Percentiles rank a stretch among this genome's conserved stretches.
Evolutionary conservation across 2,888 invertebrate genomes (phyloP).

Genomic region (Abrostola triplasia): DNA sequence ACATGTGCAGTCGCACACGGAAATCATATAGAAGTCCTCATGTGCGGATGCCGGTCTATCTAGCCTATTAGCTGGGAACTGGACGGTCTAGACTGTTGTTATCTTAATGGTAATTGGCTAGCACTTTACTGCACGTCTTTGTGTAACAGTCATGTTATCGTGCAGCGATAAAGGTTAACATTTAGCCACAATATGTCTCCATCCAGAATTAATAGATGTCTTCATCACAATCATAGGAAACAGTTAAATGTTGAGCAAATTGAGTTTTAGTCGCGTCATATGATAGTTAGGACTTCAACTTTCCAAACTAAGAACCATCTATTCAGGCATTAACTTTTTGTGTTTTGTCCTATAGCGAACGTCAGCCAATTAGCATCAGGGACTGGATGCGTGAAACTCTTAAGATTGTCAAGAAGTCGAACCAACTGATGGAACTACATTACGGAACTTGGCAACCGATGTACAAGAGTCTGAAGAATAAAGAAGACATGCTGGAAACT

Average conservation of each 20-base stretch:
- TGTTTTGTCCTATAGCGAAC: constrained; percentile 20
- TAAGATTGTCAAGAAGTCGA: constrained; percentile 83
- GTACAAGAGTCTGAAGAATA: constrained; percentile 76
- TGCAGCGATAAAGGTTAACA: no score
- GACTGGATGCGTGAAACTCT: constrained; percentile 84
- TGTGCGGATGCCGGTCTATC: neutral
- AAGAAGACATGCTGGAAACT: constrained; percentile 74
- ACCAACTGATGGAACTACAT: constrained; percentile 84
- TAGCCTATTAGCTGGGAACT: neutral
- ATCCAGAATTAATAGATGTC: no score
- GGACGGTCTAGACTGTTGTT: no score
- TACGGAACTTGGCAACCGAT: constrained; percentile 86
- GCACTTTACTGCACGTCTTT: no score
- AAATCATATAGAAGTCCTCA: neutral
- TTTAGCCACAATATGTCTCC: no score
- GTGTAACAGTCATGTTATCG: no score
- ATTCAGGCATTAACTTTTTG: neutral
- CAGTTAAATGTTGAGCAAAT: no score
- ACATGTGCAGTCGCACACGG: neutral
- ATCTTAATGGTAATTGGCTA: no score
- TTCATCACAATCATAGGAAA: no score
- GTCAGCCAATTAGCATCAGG: constrained; percentile 63
- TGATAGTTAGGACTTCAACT: no score
- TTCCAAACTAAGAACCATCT: no score
- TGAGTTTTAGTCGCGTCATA: no score